These are phyloP conservation scores for Trematomus loennbergii DNA, from an alignment of 2,113 vertebrate species.

Conservation along the genomic window DNA sequence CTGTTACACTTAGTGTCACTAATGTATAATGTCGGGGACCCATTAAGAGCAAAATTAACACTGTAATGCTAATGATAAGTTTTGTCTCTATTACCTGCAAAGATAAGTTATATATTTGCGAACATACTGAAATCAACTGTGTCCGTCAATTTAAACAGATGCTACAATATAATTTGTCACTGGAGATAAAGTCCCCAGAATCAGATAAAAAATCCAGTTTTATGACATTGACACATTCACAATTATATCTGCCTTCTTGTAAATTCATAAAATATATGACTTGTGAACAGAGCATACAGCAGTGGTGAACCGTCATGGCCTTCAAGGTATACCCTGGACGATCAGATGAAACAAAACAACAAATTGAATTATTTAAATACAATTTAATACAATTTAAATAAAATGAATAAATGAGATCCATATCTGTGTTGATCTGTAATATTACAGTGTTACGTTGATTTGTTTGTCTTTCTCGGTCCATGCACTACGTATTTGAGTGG, in stretches of 20 bases:
- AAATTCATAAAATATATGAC: background rate
- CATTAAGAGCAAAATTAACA: background rate
- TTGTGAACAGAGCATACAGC: background rate
- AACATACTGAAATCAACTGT: background rate
- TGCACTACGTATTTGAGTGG: too few species aligned
- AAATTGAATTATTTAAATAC: too few species aligned
- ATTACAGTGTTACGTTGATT: too few species aligned
- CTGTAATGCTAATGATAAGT: background rate
- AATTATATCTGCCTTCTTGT: background rate
- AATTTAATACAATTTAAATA: too few species aligned
- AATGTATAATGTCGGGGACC: background rate
- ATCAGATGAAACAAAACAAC: too few species aligned
- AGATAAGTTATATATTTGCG: background rate
- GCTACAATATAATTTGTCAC: background rate
- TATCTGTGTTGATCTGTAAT: too few species aligned
- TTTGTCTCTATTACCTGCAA: background rate
- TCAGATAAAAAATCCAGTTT: background rate
- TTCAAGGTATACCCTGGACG: too few species aligned
- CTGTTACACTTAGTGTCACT: background rate
- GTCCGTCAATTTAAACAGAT: too few species aligned
- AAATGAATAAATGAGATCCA: too few species aligned
- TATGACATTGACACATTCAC: background rate
- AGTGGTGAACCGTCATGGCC: too few species aligned
- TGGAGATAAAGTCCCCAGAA: background rate
- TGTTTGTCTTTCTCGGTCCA: too few species aligned